Evolutionary conservation across 2,797 vertebrate species (phyloP).

Genomic region (Sebastes dallii): DNA sequence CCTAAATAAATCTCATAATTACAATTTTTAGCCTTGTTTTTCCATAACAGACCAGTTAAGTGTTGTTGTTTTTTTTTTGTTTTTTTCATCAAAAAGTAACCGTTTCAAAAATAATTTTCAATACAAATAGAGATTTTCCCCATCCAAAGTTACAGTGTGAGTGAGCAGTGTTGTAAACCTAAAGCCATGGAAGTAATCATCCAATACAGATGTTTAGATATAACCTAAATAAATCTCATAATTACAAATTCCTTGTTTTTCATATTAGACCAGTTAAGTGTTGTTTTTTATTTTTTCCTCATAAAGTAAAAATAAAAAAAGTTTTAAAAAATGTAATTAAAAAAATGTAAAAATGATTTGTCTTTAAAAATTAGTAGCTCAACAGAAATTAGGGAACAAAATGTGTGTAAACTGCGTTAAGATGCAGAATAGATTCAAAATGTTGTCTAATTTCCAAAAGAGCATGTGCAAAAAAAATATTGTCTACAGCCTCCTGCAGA

Average conservation of each 20-base stretch:
- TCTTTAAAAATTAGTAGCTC: background rate
- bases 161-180: background rate
- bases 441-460: background rate
- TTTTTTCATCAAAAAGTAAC: background rate
- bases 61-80: background rate
- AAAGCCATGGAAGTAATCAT: background rate
- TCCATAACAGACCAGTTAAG: background rate
- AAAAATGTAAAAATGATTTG: background rate
- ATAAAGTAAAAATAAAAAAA: background rate
- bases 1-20: background rate
- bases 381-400: background rate
- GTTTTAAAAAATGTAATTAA: no score
- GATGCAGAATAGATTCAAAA: background rate
- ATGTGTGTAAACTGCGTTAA: background rate
- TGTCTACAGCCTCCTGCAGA: background rate
- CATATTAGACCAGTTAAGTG: background rate
- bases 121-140: background rate
- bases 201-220: background rate
- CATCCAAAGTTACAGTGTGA: no score
- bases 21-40: background rate
- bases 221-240: background rate
- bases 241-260: background rate
- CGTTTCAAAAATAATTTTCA: background rate
- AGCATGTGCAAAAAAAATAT: rapidly evolving
- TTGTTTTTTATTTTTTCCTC: background rate